Conservation (phyloP, 1,140 invertebrate species). For the Tetranychus cinnabarinus region DNA sequence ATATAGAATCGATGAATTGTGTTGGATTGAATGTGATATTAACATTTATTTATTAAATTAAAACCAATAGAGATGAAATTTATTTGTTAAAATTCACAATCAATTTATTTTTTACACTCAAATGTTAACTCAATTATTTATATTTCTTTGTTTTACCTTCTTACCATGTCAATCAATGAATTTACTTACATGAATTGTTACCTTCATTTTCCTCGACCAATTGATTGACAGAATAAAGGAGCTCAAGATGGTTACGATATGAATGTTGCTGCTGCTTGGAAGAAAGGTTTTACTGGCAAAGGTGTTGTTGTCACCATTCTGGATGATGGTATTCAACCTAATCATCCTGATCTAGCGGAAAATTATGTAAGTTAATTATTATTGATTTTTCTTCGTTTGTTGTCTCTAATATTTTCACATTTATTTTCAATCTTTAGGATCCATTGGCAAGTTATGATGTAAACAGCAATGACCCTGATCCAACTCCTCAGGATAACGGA, state of each 20-base stretch:
- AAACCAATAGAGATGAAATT: not conserved
- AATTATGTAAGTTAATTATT: constrained; percentile 32
- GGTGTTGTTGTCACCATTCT: constrained; percentile 28
- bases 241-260: constrained; percentile 19
- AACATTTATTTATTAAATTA: no score
- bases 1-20: no score
- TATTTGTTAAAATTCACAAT: not conserved
- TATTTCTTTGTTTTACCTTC: no score
- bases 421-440: constrained; percentile 34
- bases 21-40: no score
- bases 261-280: constrained; percentile 27
- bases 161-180: no score
- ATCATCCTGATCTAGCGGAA: constrained; percentile 16
- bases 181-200: no score
- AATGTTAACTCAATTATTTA: no score
- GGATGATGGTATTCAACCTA: constrained; percentile 27
- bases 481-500: constrained; percentile 49
- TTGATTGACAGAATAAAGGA: constrained; percentile 3
- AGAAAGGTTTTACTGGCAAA: constrained; percentile 23
- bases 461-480: constrained; percentile 77
- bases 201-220: no score
- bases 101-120: not conserved
- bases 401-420: not conserved
- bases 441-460: constrained; percentile 83
- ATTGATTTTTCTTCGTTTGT: not conserved